Conservation (phyloP, 2,113 vertebrate species). For the Ochotona princeps region DNA sequence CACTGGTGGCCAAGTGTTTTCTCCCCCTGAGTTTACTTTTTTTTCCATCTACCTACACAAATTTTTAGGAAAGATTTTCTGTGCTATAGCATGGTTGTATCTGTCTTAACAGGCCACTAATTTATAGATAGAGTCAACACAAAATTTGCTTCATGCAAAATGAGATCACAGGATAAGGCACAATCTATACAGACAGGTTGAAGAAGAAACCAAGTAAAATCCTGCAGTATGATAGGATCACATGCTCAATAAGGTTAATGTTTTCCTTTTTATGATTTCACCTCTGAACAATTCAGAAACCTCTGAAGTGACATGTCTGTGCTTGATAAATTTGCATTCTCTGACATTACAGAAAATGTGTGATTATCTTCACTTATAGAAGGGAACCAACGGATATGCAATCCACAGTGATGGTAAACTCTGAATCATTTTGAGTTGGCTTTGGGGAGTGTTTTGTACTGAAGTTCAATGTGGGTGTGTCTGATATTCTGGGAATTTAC, state of each 20-base stretch:
- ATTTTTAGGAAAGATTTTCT: conserved; percentile 32
- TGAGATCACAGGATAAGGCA: background rate
- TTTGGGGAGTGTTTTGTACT: conserved; percentile 59
- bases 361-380: conserved; percentile 30
- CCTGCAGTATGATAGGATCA: background rate
- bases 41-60: background rate
- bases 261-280: background rate
- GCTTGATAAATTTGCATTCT: background rate
- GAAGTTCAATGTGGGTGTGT: conserved; percentile 58
- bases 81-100: background rate
- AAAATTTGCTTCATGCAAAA: conserved; percentile 11
- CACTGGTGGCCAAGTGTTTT: background rate
- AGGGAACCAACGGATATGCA: background rate
- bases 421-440: conserved; percentile 52
- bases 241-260: background rate
- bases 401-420: background rate
- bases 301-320: background rate
- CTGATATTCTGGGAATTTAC: conserved; percentile 74
- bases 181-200: background rate
- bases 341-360: background rate
- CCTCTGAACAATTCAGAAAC: background rate
- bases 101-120: conserved; percentile 13
- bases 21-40: background rate
- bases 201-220: conserved; percentile 2
- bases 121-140: conserved; percentile 1